Conservation (phyloP, 2,113 vertebrate species). For the Podilymbus podiceps region DNA sequence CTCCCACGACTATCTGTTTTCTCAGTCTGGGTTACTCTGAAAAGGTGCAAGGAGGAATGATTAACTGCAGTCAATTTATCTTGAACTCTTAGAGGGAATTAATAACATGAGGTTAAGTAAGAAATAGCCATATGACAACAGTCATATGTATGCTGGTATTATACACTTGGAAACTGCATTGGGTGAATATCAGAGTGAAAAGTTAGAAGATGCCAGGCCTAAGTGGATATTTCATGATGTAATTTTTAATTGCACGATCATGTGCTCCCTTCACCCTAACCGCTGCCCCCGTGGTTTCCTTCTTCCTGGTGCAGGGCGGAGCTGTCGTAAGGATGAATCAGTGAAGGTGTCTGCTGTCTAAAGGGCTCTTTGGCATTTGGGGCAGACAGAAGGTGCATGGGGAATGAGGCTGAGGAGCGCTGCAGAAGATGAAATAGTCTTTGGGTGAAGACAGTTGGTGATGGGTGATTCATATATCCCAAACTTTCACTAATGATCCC, state of each 20-base stretch:
- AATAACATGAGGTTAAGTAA: neutral
- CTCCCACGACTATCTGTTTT: neutral
- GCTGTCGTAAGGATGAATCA: neutral
- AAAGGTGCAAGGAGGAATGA: neutral
- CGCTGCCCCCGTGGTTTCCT: neutral
- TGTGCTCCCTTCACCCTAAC: neutral
- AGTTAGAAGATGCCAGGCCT: neutral
- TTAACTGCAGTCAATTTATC: neutral
- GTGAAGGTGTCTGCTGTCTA: neutral
- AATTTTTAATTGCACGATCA: neutral
- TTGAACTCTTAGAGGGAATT: neutral
- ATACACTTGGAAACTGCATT: accelerated
- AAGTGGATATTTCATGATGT: neutral
- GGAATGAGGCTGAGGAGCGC: neutral
- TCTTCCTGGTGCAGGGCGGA: neutral
- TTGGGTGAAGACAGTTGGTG: neutral
- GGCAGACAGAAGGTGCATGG: neutral
- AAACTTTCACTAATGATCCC: neutral
- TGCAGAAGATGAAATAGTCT: neutral
- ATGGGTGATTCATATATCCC: neutral
- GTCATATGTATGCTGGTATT: neutral
- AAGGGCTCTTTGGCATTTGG: neutral
- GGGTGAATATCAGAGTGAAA: neutral
- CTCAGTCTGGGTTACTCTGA: neutral
- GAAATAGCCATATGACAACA: neutral